Conservation (phyloP, 2,113 vertebrate species). For the Nibea albiflora region DNA sequence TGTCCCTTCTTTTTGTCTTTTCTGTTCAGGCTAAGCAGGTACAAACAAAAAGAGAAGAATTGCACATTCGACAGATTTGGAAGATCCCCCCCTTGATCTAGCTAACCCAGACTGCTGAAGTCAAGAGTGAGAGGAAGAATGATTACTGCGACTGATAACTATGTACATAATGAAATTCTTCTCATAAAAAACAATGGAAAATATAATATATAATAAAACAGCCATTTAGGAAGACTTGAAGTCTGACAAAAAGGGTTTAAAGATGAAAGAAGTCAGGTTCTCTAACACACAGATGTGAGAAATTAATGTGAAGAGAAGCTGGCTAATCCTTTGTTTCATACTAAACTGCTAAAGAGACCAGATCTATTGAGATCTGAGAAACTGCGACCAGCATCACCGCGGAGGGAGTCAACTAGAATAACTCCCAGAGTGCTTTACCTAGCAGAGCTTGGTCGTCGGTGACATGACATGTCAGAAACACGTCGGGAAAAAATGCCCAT, state of each 20-base stretch:
- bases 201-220: background rate
- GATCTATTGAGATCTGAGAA: background rate
- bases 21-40: background rate
- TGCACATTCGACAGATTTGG: background rate
- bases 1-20: too few species aligned
- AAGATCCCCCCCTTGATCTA: background rate
- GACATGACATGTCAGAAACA: conserved; percentile 47
- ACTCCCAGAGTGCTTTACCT: background rate
- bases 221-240: background rate
- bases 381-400: conserved; percentile 4
- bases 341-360: background rate
- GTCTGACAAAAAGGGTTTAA: background rate
- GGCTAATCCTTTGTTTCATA: too few species aligned
- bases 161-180: background rate
- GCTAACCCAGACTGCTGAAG: background rate
- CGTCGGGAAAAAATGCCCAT: conserved; percentile 15
- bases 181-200: background rate
- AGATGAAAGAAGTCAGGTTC: background rate
- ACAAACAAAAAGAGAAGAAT: background rate
- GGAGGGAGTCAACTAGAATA: conserved; percentile 22
- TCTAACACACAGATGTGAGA: background rate
- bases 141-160: background rate
- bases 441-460: conserved; percentile 17
- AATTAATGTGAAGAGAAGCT: background rate
- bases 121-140: background rate